phyloP scores from a whole-genome alignment of 2,113 vertebrate genomes.

The Madoqua kirkii region DNA sequence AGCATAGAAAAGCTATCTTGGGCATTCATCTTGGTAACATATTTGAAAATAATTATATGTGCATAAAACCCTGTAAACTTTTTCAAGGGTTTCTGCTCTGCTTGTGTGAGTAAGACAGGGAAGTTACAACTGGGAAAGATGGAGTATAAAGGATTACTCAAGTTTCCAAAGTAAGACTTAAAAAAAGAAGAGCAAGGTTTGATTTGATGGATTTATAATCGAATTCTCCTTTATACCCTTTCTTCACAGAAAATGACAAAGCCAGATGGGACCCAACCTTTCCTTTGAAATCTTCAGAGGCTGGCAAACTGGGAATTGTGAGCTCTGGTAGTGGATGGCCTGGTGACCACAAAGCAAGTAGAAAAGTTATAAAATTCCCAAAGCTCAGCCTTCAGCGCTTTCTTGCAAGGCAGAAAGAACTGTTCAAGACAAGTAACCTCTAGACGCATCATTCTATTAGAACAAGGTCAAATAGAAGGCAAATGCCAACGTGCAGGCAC shows the following conservation, averaged over 20 bases:
- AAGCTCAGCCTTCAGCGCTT: neutral
- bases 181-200: neutral
- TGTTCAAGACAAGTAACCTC: neutral
- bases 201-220: neutral
- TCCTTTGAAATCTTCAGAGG: neutral
- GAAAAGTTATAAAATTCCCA: neutral
- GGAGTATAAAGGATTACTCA: neutral
- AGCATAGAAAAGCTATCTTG: rapidly evolving
- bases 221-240: neutral
- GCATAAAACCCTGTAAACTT: neutral
- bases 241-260: neutral
- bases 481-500: neutral
- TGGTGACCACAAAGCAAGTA: neutral
- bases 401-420: neutral
- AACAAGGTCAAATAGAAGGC: neutral
- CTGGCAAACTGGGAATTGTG: neutral
- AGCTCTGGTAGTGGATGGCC: neutral
- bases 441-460: neutral
- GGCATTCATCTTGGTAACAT: neutral
- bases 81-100: neutral
- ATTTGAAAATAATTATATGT: neutral
- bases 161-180: neutral
- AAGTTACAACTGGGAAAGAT: neutral
- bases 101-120: neutral
- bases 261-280: neutral